Evolutionary conservation across 2,888 invertebrate genomes (phyloP).

Genomic region (Caenorhabditis wallacei): DNA sequence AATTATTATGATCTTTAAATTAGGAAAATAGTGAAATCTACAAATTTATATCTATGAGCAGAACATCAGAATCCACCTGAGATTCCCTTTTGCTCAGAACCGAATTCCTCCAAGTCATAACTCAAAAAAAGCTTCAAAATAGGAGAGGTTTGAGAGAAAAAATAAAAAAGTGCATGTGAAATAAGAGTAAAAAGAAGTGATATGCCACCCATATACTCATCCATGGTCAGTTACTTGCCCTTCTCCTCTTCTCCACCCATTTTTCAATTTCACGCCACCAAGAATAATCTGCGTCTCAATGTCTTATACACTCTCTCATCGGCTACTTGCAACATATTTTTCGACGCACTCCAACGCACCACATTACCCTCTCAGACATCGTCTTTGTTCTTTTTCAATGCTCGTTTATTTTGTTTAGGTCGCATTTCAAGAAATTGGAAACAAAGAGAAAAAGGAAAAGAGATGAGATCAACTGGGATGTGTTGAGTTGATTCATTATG

Average conservation of each 20-base stretch:
- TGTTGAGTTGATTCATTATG: constrained; percentile 41
- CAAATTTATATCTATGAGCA: too few species aligned
- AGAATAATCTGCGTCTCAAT: constrained; percentile 37
- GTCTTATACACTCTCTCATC: constrained; percentile 41
- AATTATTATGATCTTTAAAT: too few species aligned
- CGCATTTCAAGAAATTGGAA: constrained; percentile 23
- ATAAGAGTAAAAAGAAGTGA: background rate
- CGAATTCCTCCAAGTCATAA: too few species aligned
- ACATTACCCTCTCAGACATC: constrained; percentile 48
- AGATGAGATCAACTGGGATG: background rate
- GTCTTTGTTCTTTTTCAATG: constrained; percentile 44
- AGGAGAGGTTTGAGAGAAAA: constrained; percentile 2
- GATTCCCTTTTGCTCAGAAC: too few species aligned
- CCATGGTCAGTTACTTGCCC: constrained; percentile 54
- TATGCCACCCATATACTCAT: constrained; percentile 49
- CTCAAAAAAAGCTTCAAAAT: background rate
- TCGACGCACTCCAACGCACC: constrained; percentile 25
- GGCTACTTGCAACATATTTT: constrained; percentile 59
- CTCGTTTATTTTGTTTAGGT: constrained; percentile 45
- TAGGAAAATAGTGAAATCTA: too few species aligned
- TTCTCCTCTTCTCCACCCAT: constrained; percentile 41
- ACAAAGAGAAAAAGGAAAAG: constrained; percentile 13
- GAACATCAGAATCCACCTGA: too few species aligned
- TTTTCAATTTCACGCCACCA: constrained; percentile 63
- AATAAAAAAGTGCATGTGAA: constrained; percentile 36